Evolutionary conservation across 2,797 vertebrate genomes (phyloP).

Genomic region (Phoxinus dragarum): DNA sequence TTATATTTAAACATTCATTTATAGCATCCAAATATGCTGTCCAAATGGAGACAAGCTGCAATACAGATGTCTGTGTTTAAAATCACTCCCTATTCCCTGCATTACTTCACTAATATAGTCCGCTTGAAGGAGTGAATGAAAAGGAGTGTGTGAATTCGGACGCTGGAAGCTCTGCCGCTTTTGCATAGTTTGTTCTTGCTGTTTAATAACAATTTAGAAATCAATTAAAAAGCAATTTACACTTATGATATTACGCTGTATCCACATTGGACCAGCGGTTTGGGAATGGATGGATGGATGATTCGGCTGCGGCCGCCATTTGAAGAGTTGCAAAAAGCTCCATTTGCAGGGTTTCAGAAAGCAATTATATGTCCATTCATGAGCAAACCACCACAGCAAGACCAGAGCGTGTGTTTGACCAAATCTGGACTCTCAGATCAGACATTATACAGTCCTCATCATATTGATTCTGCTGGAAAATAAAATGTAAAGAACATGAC

Average conservation of each 20-base stretch:
- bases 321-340: constrained; percentile 3
- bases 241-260: not conserved
- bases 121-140: not conserved
- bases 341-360: not conserved
- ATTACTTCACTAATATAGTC: not conserved
- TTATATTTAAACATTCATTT: not conserved
- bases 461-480: not conserved
- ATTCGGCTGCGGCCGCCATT: not conserved
- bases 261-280: not conserved
- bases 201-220: not conserved
- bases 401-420: not conserved
- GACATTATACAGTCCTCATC: not conserved
- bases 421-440: not conserved
- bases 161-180: not conserved
- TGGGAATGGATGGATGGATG: not conserved
- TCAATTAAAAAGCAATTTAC: not conserved
- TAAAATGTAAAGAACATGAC: not conserved
- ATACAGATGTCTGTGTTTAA: not conserved
- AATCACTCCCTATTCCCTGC: too few relatives aligned
- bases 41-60: not conserved
- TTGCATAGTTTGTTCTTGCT: not conserved
- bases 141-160: not conserved
- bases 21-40: not conserved
- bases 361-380: not conserved
- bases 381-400: not conserved